Conservation (phyloP, 1,140 invertebrate genomes). For the Bilobella aurantiaca region DNA sequence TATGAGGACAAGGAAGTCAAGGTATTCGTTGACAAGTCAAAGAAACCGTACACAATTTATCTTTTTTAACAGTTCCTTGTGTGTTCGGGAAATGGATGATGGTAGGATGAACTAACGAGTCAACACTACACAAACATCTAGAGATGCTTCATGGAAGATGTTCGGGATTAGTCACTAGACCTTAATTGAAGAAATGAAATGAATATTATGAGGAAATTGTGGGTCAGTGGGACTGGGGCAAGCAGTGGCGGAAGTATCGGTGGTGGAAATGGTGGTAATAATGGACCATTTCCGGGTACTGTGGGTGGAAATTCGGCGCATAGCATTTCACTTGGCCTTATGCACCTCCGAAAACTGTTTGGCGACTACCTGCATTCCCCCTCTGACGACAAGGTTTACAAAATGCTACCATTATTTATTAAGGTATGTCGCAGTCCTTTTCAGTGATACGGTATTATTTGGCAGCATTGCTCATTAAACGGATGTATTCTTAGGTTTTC, state of each 20-base stretch:
- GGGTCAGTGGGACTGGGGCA: slow-evolving; percentile 20
- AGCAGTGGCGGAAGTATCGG: slow-evolving; percentile 5
- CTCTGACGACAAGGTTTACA: slow-evolving; percentile 87
- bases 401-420: slow-evolving; percentile 95
- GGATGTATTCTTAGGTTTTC: slow-evolving; percentile 63
- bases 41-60: no score
- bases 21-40: no score
- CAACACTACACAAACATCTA: no score
- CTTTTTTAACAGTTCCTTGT: no score
- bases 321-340: slow-evolving; percentile 74
- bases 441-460: background rate
- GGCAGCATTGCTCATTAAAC: background rate
- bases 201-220: slow-evolving; percentile 36
- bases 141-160: no score
- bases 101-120: no score
- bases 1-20: no score
- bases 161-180: no score
- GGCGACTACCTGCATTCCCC: slow-evolving; percentile 81
- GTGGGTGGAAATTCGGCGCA: slow-evolving; percentile 39
- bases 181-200: slow-evolving; percentile 26
- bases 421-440: slow-evolving; percentile 56
- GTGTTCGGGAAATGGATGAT: no score
- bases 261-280: slow-evolving; percentile 10
- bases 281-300: background rate
- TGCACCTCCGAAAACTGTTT: slow-evolving; percentile 92